phyloP scores from a whole-genome alignment of 1,140 invertebrate species.

The Macrobrachium nipponense region DNA sequence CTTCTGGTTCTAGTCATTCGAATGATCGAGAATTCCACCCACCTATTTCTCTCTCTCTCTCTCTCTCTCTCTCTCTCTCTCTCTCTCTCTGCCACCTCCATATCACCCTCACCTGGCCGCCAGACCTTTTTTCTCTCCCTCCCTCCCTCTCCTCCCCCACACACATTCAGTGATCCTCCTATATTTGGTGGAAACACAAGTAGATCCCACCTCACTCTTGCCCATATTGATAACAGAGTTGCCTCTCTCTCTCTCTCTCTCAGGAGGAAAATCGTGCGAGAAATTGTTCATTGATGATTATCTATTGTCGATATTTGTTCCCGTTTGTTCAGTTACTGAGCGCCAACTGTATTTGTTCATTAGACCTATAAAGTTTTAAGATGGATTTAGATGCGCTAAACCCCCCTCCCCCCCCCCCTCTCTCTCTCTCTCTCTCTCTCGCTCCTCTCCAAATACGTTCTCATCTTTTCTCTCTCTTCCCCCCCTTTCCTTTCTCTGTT shows the following conservation, averaged over 20 bases:
- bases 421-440: neutral
- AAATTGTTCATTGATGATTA: no score
- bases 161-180: neutral
- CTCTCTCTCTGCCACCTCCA: no score
- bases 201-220: neutral
- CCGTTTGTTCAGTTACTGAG: no score
- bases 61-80: no score
- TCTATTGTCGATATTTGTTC: no score
- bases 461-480: neutral
- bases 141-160: neutral
- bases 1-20: no score
- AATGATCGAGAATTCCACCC: no score
- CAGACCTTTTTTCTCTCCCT: no score
- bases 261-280: no score
- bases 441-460: conserved; percentile 1
- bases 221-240: conserved; percentile 28
- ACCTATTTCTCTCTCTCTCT: no score
- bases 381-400: neutral
- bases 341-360: no score
- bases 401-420: neutral
- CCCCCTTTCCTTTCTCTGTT: neutral
- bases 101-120: no score
- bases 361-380: neutral
- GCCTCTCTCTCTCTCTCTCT: neutral
- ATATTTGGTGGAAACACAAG: conserved; percentile 19